Evolutionary conservation across 2,113 vertebrate species (phyloP).

Genomic region (Cynopterus brachyotis): DNA sequence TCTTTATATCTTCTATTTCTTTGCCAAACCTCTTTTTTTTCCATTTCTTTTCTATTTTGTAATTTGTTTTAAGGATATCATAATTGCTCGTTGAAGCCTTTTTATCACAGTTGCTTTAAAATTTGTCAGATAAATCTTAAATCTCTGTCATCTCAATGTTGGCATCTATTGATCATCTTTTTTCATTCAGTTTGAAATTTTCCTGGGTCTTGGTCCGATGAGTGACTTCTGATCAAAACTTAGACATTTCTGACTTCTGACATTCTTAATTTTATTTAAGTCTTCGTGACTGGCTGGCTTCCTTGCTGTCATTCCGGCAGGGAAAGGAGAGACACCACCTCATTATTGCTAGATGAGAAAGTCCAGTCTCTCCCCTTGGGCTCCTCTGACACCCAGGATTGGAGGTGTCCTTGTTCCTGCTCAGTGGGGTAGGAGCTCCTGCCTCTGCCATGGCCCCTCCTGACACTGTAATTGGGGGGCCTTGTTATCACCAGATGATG

Average conservation of each 20-base stretch:
- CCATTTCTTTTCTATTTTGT: conserved; percentile 4
- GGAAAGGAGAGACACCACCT: background rate
- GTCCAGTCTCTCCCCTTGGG: background rate
- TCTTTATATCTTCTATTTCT: background rate
- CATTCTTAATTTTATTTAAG: background rate
- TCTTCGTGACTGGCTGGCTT: background rate
- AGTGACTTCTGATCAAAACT: background rate
- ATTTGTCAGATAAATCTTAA: background rate
- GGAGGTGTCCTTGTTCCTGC: background rate
- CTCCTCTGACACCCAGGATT: background rate
- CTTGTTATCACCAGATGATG: background rate
- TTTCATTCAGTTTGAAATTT: background rate
- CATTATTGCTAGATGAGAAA: background rate
- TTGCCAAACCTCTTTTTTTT: background rate
- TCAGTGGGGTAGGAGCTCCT: background rate
- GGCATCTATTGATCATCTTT: background rate
- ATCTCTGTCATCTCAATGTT: background rate
- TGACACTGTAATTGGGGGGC: background rate
- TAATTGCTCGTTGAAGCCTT: background rate
- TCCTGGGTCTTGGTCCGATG: background rate
- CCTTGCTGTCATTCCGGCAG: background rate
- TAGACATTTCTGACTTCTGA: background rate
- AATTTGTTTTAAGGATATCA: background rate
- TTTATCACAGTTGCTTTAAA: background rate
- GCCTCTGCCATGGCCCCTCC: background rate